Evolutionary conservation across 2,888 invertebrate genomes (phyloP).

Genomic region (Eulithis prunata): DNA sequence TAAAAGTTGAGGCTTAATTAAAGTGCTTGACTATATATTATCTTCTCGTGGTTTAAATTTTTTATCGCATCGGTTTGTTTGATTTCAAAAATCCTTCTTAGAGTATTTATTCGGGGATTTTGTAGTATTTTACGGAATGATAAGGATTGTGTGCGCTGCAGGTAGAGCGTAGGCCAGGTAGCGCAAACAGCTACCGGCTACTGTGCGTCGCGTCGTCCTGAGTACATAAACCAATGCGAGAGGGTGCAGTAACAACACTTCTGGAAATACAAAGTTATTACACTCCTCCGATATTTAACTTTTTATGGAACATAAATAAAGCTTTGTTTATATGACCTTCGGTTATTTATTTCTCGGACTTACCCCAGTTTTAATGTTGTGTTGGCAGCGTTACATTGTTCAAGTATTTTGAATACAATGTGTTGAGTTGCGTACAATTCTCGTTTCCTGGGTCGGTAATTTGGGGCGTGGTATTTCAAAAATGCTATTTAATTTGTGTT

Average conservation of each 20-base stretch:
- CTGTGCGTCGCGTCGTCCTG: slow-evolving; percentile 71
- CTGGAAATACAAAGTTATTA: slow-evolving; percentile 12
- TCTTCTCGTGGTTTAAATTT: slow-evolving; percentile 44
- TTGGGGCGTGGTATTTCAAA: too few relatives aligned
- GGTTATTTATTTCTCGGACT: slow-evolving; percentile 39
- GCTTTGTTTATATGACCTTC: slow-evolving; percentile 43
- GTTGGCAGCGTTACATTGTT: slow-evolving; percentile 40
- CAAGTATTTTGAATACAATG: slow-evolving; percentile 39
- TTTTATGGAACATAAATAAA: slow-evolving; percentile 40
- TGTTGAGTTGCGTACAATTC: too few relatives aligned
- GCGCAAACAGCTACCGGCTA: slow-evolving; percentile 75
- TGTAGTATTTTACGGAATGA: slow-evolving; percentile 73
- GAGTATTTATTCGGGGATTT: slow-evolving; percentile 68
- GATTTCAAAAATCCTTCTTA: slow-evolving; percentile 61
- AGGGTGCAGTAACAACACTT: slow-evolving; percentile 36
- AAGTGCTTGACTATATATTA: slow-evolving; percentile 45
- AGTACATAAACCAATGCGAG: slow-evolving; percentile 73
- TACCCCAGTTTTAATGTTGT: slow-evolving; percentile 42
- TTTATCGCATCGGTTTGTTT: slow-evolving; percentile 66
- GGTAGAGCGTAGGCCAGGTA: slow-evolving; percentile 81
- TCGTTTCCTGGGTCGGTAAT: too few relatives aligned
- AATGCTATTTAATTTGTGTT: too few relatives aligned
- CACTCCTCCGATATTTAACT: slow-evolving; percentile 30
- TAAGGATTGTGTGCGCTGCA: slow-evolving; percentile 69
- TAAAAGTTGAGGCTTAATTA: slow-evolving; percentile 64